A percentile compares a stretch with the other conserved stretches of the same genome.
These are phyloP conservation scores for Masnerella sp. DNA, from an alignment of 2,888 invertebrate genomes.

Conservation along the genomic window DNA sequence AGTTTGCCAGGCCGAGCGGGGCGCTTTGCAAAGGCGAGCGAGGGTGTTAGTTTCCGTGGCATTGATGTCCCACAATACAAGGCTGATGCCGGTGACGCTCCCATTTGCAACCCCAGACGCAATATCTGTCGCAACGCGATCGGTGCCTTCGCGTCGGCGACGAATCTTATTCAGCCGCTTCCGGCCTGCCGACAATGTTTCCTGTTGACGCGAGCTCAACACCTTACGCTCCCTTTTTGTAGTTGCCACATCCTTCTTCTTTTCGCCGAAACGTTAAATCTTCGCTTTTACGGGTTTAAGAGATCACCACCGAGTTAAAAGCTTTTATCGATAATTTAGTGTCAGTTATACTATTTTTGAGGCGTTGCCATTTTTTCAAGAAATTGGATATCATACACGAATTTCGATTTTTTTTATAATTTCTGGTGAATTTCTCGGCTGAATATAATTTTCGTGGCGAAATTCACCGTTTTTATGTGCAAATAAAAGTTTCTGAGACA, in stretches of 20 bases:
- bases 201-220: constrained; percentile 60
- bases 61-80: constrained; percentile 76
- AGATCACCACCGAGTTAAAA: neutral
- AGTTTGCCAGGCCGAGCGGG: constrained; percentile 33
- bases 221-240: constrained; percentile 37
- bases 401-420: too few relatives aligned
- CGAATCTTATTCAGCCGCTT: constrained; percentile 68
- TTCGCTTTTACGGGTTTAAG: constrained; percentile 9
- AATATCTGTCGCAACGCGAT: constrained; percentile 59
- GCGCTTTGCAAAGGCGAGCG: constrained; percentile 62
- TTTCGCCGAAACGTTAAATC: constrained; percentile 20
- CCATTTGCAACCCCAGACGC: constrained; percentile 69
- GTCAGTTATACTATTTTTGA: too few relatives aligned
- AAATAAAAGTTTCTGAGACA: too few relatives aligned
- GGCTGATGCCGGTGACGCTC: constrained; percentile 72
- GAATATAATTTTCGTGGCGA: too few relatives aligned
- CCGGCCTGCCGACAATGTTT: constrained; percentile 63
- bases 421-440: too few relatives aligned
- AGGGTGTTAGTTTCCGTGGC: constrained; percentile 75
- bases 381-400: too few relatives aligned
- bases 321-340: neutral
- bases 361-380: too few relatives aligned
- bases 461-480: too few relatives aligned
- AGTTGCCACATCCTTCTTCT: constrained; percentile 5
- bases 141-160: constrained; percentile 61